Conservation (phyloP, 1,140 invertebrate species). For the Rhopalosiphum padi region DNA sequence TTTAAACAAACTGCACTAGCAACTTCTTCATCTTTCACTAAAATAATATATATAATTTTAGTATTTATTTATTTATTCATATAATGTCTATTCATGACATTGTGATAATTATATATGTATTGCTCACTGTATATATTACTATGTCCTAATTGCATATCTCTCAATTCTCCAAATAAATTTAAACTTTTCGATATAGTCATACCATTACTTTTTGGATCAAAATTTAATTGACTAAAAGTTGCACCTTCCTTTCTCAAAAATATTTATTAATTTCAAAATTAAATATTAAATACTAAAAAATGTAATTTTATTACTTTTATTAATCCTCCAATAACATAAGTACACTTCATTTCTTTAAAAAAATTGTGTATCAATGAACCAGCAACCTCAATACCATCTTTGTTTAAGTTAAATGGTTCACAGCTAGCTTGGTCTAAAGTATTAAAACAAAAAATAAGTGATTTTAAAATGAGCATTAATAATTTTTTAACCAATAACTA, state of each 20-base stretch:
- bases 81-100: neutral
- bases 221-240: slow-evolving; percentile 43
- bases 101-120: neutral
- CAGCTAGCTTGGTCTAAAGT: slow-evolving; percentile 38
- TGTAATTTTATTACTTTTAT: slow-evolving; percentile 30
- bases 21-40: slow-evolving; percentile 46
- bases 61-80: neutral
- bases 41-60: neutral
- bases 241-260: slow-evolving; percentile 10
- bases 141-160: neutral
- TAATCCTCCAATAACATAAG: slow-evolving; percentile 49
- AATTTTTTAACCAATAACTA: no score
- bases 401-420: slow-evolving; percentile 44
- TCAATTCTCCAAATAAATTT: slow-evolving; percentile 50
- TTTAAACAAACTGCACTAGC: slow-evolving; percentile 40
- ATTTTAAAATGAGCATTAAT: neutral
- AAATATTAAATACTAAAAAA: neutral
- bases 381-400: slow-evolving; percentile 50
- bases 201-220: slow-evolving; percentile 53
- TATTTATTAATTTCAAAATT: neutral
- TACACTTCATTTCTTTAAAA: slow-evolving; percentile 49
- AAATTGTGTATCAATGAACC: slow-evolving; percentile 45
- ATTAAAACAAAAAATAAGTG: neutral
- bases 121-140: slow-evolving; percentile 26
- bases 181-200: slow-evolving; percentile 47